Evolutionary conservation across 2,888 invertebrate species (phyloP).

Genomic region (Hirtodrosophila alboralis): DNA sequence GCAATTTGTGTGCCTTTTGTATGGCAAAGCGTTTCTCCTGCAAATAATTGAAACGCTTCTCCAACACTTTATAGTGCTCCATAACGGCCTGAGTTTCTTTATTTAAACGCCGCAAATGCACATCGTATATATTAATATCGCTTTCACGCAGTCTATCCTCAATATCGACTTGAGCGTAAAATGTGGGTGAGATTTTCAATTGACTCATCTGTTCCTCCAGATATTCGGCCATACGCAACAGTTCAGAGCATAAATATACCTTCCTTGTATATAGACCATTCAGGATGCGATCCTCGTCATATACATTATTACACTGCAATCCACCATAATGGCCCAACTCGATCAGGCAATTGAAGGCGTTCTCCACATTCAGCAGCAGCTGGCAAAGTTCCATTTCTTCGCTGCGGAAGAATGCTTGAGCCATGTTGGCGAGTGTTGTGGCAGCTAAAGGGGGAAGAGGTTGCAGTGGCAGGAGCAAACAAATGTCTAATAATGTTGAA

Average conservation of each 20-base stretch:
- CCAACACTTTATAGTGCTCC: constrained; percentile 51
- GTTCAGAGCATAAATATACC: constrained; percentile 66
- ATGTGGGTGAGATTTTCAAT: constrained; percentile 44
- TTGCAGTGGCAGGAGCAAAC: too few relatives aligned
- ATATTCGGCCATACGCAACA: constrained; percentile 58
- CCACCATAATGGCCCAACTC: constrained; percentile 76
- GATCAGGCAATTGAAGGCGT: constrained; percentile 77
- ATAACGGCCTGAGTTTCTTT: constrained; percentile 58
- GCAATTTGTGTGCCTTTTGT: constrained; percentile 54
- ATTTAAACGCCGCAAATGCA: constrained; percentile 41
- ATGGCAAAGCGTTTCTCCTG: constrained; percentile 68
- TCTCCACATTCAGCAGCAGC: constrained; percentile 75
- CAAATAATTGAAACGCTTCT: constrained; percentile 38
- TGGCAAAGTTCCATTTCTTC: constrained; percentile 80
- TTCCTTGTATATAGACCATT: constrained; percentile 61
- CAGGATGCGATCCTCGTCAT: constrained; percentile 52
- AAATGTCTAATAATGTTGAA: too few relatives aligned
- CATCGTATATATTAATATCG: constrained; percentile 55
- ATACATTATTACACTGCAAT: constrained; percentile 76
- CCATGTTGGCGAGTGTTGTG: constrained; percentile 27
- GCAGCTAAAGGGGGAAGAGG: neutral
- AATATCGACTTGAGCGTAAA: constrained; percentile 60
- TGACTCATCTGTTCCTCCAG: constrained; percentile 54
- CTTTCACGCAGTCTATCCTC: constrained; percentile 62
- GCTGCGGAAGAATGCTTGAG: constrained; percentile 78